phyloP scores from a whole-genome alignment of 2,113 vertebrate genomes.

The Elaphurus davidianus region DNA sequence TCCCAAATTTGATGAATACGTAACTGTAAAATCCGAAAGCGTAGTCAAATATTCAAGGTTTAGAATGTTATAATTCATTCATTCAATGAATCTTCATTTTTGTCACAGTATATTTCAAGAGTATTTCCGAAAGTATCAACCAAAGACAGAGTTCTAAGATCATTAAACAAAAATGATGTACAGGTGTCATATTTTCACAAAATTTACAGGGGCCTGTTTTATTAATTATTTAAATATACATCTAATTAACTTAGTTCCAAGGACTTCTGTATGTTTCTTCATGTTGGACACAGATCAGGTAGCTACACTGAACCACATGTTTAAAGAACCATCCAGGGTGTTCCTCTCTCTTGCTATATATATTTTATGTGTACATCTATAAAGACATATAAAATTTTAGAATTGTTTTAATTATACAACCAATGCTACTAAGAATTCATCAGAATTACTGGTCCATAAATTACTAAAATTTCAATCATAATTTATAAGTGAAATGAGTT shows the following conservation, averaged over 20 bases:
- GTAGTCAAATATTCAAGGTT: neutral
- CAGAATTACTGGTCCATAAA: neutral
- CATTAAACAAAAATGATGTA: constrained; percentile 15
- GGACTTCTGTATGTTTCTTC: neutral
- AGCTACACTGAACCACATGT: neutral
- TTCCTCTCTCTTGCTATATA: neutral
- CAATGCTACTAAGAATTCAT: neutral
- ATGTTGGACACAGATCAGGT: neutral
- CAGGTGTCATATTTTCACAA: neutral
- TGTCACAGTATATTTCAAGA: neutral
- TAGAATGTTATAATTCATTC: neutral
- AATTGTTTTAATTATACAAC: neutral
- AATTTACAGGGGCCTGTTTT: constrained; percentile 20
- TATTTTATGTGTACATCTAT: too few relatives aligned
- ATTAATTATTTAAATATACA: constrained; percentile 19
- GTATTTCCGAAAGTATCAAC: neutral
- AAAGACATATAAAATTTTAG: neutral
- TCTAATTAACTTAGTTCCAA: constrained; percentile 33
- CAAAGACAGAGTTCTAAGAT: neutral
- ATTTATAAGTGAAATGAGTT: neutral
- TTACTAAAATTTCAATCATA: neutral
- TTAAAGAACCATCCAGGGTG: neutral
- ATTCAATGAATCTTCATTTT: neutral
- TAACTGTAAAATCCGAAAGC: neutral
- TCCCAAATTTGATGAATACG: neutral